A percentile compares a stretch with the other conserved stretches of the same genome.
phyloP scores from a whole-genome alignment of 2,797 vertebrate species.

The Perodicticus potto region DNA sequence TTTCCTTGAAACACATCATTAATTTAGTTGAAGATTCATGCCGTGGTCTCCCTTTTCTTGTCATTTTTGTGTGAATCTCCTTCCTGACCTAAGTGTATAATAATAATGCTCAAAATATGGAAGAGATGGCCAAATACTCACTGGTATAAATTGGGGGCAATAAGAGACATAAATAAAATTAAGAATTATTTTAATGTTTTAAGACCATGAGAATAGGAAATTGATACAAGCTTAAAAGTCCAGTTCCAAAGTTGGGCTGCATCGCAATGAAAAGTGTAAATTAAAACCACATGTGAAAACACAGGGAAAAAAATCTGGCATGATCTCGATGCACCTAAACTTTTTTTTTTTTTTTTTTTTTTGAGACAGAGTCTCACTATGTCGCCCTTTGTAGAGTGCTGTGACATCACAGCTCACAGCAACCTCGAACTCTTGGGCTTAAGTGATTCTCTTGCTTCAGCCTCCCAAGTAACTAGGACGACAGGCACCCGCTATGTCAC shows the following conservation, averaged over 20 bases:
- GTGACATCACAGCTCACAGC: no score
- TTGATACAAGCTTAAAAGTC: neutral
- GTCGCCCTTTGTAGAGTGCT: no score
- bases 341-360: neutral
- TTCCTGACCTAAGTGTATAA: neutral
- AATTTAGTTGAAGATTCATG: constrained; percentile 2
- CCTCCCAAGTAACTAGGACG: no score
- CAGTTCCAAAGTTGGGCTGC: neutral
- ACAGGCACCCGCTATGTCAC: no score
- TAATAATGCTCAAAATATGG: neutral
- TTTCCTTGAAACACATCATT: neutral
- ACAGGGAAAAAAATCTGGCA: neutral
- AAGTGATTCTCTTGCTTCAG: no score
- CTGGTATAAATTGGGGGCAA: neutral
- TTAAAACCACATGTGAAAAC: neutral
- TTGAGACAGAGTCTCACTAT: no score
- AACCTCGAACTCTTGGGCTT: no score
- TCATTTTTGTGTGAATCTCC: neutral
- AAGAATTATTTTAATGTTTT: constrained; percentile 56
- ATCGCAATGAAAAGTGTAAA: neutral
- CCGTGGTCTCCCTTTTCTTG: neutral
- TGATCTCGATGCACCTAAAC: neutral
- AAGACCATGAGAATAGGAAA: neutral
- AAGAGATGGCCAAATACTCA: neutral
- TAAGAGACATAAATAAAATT: neutral